phyloP scores from a whole-genome alignment of 2,113 vertebrate species.

The Motacilla alba region DNA sequence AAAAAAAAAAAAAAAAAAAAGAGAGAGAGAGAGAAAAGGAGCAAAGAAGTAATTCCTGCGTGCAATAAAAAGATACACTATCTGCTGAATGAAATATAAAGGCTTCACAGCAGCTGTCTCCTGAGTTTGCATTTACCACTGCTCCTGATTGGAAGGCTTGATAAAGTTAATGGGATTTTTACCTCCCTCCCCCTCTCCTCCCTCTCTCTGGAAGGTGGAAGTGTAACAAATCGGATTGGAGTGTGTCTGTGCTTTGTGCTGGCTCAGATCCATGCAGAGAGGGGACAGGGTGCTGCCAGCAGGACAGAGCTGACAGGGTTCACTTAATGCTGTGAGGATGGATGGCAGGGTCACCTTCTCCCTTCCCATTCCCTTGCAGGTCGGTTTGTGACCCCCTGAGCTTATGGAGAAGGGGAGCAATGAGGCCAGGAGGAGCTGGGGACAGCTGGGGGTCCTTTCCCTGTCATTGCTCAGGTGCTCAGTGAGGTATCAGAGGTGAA shows the following conservation, averaged over 20 bases:
- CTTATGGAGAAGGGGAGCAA: neutral
- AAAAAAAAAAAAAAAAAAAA: neutral
- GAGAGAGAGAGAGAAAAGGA: neutral
- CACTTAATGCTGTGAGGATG: neutral
- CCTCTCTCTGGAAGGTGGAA: slow-evolving; percentile 67
- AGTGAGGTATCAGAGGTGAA: neutral
- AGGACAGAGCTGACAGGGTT: slow-evolving; percentile 26
- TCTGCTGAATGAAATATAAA: slow-evolving; percentile 80
- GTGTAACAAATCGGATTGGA: slow-evolving; percentile 78
- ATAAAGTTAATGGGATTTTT: slow-evolving; percentile 90
- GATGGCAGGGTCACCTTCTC: slow-evolving; percentile 51
- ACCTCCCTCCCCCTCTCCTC: slow-evolving; percentile 52
- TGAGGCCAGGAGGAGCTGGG: neutral
- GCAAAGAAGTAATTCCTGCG: slow-evolving; percentile 68
- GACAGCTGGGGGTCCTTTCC: neutral
- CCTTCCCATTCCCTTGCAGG: neutral
- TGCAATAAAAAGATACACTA: slow-evolving; percentile 77
- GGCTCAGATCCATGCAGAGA: slow-evolving; percentile 57
- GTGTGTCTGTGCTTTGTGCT: slow-evolving; percentile 76
- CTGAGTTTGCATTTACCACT: slow-evolving; percentile 76
- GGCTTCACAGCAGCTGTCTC: slow-evolving; percentile 75
- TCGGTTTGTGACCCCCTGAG: neutral
- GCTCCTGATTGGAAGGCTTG: slow-evolving; percentile 74
- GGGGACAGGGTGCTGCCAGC: neutral
- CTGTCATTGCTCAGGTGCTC: neutral